Conservation (phyloP, 2,113 vertebrate genomes). For the Carlito syrichta region DNA sequence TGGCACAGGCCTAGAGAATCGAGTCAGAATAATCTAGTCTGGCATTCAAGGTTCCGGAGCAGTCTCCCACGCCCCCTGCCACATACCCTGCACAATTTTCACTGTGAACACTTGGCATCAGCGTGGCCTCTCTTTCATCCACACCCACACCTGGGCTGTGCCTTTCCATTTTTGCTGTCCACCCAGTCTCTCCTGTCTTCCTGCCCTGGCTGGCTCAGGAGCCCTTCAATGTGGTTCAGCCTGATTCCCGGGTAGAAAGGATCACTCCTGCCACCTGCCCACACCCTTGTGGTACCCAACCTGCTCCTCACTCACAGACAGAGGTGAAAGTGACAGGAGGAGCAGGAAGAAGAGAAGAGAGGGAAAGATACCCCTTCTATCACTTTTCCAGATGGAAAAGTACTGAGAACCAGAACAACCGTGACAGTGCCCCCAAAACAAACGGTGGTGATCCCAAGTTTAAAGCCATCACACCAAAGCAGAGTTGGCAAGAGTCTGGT, state of each 20-base stretch:
- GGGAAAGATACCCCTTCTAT: not conserved
- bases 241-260: not conserved
- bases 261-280: not conserved
- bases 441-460: not conserved
- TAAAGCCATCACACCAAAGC: not conserved
- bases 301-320: not conserved
- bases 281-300: no score
- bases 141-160: not conserved
- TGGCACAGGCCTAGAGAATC: not conserved
- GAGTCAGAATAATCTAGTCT: not conserved
- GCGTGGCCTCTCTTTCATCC: not conserved
- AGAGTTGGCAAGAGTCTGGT: not conserved
- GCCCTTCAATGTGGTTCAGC: not conserved
- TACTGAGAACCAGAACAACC: not conserved
- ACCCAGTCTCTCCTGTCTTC: not conserved
- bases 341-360: not conserved
- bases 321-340: not conserved
- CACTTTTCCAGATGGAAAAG: not conserved
- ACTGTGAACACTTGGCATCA: not conserved
- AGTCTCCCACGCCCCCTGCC: no score
- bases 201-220: rapidly evolving
- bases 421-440: not conserved
- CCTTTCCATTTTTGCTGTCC: not conserved
- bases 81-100: not conserved
- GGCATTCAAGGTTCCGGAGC: no score